These are phyloP conservation scores for Acanthurus tractus DNA, from an alignment of 2,797 vertebrate species.

Conservation along the genomic window DNA sequence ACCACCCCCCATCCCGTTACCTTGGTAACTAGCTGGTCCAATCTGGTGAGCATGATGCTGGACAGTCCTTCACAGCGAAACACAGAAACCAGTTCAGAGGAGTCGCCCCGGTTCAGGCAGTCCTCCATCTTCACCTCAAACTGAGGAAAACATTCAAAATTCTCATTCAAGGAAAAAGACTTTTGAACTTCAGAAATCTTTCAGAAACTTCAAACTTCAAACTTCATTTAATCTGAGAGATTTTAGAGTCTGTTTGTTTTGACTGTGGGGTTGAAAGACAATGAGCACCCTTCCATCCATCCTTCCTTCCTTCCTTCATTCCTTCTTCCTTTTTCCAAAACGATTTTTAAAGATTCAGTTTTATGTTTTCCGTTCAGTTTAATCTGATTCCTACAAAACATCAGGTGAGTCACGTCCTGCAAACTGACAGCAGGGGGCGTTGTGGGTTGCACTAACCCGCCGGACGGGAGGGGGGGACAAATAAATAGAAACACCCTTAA, in stretches of 20 bases:
- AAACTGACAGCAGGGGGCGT: conserved; percentile 10
- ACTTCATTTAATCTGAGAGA: too few relatives aligned
- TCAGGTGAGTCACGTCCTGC: conserved; percentile 11
- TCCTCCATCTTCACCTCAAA: conserved; percentile 51
- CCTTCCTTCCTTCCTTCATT: too few relatives aligned
- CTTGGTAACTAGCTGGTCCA: conserved; percentile 66
- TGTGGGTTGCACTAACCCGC: neutral
- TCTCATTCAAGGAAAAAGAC: too few relatives aligned
- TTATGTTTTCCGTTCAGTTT: too few relatives aligned
- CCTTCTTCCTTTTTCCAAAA: too few relatives aligned
- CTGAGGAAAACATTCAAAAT: conserved; percentile 27
- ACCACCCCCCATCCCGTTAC: conserved; percentile 31
- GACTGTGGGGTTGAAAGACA: too few relatives aligned
- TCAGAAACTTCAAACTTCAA: too few relatives aligned
- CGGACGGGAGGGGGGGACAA: neutral
- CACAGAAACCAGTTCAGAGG: conserved; percentile 22
- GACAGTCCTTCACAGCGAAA: conserved; percentile 56
- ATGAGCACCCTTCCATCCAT: too few relatives aligned
- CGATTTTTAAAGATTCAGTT: too few relatives aligned
- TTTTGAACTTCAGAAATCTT: too few relatives aligned
- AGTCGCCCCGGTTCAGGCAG: conserved; percentile 38
- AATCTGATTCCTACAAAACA: too few relatives aligned
- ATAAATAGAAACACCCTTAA: neutral
- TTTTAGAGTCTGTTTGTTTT: too few relatives aligned
- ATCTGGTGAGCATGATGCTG: conserved; percentile 29